A percentile compares a stretch with the other conserved stretches of the same genome.
Conservation (phyloP, 2,888 invertebrate genomes). For the Tinea trinotella region DNA sequence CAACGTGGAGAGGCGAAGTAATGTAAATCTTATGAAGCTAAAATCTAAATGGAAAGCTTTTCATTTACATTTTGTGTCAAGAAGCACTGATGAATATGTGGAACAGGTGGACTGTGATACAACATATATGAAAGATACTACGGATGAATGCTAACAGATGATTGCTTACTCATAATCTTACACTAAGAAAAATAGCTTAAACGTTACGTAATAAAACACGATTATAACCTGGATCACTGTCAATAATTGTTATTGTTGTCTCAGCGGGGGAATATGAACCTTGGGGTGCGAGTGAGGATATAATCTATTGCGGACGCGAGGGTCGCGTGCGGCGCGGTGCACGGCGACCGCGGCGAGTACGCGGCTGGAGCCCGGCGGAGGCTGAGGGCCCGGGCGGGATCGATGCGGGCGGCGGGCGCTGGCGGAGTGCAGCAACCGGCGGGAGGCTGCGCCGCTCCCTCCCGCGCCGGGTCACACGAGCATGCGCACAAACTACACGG, state of each 20-base stretch:
- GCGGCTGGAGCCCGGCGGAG: slow-evolving; percentile 34
- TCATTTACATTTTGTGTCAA: background rate
- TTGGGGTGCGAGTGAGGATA: slow-evolving; percentile 26
- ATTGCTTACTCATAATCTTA: background rate
- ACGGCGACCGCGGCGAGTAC: slow-evolving; percentile 32
- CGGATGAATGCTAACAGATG: background rate
- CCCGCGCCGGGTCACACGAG: slow-evolving; percentile 35
- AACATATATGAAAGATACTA: background rate
- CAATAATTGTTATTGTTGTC: slow-evolving; percentile 28
- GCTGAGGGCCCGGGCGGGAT: slow-evolving; percentile 57
- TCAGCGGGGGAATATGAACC: slow-evolving; percentile 27
- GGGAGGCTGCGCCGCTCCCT: slow-evolving; percentile 60
- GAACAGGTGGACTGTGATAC: background rate
- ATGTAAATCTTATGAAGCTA: background rate
- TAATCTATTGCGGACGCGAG: slow-evolving; percentile 36
- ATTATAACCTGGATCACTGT: slow-evolving; percentile 49
- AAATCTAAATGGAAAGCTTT: slow-evolving; percentile 8
- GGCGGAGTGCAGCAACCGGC: slow-evolving; percentile 59
- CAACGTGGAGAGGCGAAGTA: slow-evolving; percentile 4
- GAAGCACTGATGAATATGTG: slow-evolving; percentile 6
- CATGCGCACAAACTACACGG: slow-evolving; percentile 29
- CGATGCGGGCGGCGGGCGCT: slow-evolving; percentile 69
- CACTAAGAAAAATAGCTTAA: slow-evolving; percentile 26
- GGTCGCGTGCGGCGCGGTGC: slow-evolving; percentile 26
- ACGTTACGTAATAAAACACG: slow-evolving; percentile 55